Evolutionary conservation across 2,797 vertebrate genomes (phyloP).

Genomic region (Psittacula echo): DNA sequence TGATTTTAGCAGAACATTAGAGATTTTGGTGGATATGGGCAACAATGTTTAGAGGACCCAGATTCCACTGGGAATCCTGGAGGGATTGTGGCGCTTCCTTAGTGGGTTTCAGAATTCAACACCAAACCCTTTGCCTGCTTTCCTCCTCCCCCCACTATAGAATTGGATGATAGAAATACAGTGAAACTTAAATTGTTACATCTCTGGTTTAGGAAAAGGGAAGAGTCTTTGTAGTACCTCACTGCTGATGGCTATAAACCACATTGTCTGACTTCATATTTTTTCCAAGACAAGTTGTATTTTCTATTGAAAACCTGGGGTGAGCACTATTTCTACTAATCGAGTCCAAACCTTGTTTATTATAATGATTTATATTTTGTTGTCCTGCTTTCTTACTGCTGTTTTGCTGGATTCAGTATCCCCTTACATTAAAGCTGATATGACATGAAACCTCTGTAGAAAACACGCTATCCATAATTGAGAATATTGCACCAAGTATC

Average conservation of each 20-base stretch:
- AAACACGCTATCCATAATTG: slow-evolving; percentile 59
- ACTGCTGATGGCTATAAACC: not conserved
- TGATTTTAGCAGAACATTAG: not conserved
- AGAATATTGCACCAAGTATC: slow-evolving; percentile 29
- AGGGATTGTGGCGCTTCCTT: not conserved
- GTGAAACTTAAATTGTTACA: not conserved
- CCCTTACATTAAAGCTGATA: not conserved
- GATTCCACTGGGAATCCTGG: not conserved
- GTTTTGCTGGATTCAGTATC: not conserved
- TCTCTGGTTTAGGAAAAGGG: not conserved
- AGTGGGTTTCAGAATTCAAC: not conserved
- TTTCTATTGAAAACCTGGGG: slow-evolving; percentile 7
- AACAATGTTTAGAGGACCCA: not conserved
- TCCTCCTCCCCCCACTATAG: not conserved
- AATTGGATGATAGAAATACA: not conserved
- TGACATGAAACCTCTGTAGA: slow-evolving; percentile 24
- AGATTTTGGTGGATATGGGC: not conserved
- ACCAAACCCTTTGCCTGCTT: rapidly evolving
- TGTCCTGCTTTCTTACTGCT: not conserved
- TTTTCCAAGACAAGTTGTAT: not conserved
- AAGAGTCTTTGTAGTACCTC: not conserved
- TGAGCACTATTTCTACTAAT: not conserved
- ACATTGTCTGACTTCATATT: rapidly evolving
- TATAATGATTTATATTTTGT: slow-evolving; percentile 45
- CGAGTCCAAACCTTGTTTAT: not conserved